Conservation (phyloP, 2,113 vertebrate genomes). For the Variabilichromis moorii region DNA sequence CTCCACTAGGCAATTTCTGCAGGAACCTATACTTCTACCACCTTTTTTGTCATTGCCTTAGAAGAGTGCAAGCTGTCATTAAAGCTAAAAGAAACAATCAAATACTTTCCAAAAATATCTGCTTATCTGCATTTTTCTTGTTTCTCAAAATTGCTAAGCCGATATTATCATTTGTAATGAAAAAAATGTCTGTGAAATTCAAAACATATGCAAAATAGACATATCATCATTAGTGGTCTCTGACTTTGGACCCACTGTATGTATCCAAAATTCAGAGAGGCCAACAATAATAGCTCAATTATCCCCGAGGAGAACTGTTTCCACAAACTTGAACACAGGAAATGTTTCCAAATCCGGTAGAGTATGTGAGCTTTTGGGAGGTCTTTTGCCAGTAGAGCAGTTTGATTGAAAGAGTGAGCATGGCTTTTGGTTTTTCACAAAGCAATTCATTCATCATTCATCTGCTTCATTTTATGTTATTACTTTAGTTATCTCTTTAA, state of each 20-base stretch:
- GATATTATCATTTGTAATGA: not conserved
- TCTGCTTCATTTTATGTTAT: not conserved
- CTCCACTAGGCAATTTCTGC: not conserved
- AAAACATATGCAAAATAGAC: not conserved
- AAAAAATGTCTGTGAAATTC: not conserved
- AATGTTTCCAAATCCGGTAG: not conserved
- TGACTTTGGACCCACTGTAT: not conserved
- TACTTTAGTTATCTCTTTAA: not conserved
- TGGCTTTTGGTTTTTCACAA: not conserved
- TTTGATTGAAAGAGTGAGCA: not conserved
- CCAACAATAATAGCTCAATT: conserved; percentile 7
- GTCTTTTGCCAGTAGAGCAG: not conserved
- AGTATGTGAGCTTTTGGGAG: not conserved
- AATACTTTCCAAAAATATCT: not conserved
- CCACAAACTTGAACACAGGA: not conserved
- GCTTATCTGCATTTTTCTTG: not conserved
- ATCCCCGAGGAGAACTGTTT: not conserved
- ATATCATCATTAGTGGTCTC: not conserved
- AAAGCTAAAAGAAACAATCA: not conserved
- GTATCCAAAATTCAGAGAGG: not conserved
- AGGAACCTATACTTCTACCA: not conserved
- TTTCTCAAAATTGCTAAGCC: not conserved
- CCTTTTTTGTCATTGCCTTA: not conserved
- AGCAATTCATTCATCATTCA: not conserved
- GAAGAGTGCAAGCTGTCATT: not conserved